Evolutionary conservation across 2,888 invertebrate genomes (phyloP).

Genomic region (Meliscaeva auricollis): DNA sequence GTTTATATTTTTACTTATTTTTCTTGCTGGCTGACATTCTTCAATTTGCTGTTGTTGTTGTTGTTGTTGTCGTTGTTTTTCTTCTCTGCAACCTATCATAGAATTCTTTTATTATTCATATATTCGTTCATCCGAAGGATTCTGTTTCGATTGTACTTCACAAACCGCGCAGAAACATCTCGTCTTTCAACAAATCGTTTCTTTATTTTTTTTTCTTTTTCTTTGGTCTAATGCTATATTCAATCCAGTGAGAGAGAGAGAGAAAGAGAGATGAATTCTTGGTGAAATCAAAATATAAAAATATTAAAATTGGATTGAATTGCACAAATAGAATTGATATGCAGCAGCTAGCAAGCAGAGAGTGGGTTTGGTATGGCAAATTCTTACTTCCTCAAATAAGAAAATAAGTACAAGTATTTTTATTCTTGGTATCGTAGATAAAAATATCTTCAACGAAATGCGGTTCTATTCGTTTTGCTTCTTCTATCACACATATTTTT

Average conservation of each 20-base stretch:
- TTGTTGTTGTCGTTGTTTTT: conserved; percentile 16
- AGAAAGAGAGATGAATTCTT: conserved; percentile 24
- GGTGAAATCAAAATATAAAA: conserved; percentile 46
- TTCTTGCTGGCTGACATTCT: conserved; percentile 18
- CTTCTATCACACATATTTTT: background rate
- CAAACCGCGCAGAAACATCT: conserved; percentile 23
- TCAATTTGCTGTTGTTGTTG: conserved; percentile 6
- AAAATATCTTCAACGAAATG: background rate
- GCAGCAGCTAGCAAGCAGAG: conserved; percentile 11
- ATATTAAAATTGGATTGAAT: conserved; percentile 65
- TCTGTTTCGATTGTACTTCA: conserved; percentile 42
- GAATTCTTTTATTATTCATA: conserved; percentile 62
- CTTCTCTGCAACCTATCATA: conserved; percentile 30
- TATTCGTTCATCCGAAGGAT: conserved; percentile 59
- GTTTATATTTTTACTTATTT: background rate
- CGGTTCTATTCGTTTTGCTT: background rate
- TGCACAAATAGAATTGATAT: conserved; percentile 64
- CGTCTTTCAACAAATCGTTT: conserved; percentile 52
- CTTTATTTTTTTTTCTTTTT: conserved; percentile 22
- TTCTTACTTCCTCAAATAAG: background rate
- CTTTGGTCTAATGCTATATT: conserved; percentile 35
- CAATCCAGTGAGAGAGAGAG: conserved; percentile 25
- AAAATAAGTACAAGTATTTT: background rate
- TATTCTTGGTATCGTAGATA: background rate
- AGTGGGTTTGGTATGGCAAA: background rate